Evolutionary conservation across 2,888 invertebrate genomes (phyloP), one percentile per base, ranked within the genome.

Genomic region (Tachina grossa): DNA sequence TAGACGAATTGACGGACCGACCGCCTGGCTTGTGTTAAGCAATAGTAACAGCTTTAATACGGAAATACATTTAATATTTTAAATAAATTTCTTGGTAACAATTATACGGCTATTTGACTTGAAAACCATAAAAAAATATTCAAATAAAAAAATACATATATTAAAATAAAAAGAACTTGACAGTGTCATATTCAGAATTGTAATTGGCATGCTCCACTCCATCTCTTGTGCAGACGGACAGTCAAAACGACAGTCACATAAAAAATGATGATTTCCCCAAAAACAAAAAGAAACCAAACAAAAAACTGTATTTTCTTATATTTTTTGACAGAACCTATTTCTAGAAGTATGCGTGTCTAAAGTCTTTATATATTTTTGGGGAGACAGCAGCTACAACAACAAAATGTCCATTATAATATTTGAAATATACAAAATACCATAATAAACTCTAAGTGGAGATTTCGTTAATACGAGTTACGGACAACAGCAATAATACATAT

Each of bases 181-280:
- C 89, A 89, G 89, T 71, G 79, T 87, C 89, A 88, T 88, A 89
- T 89, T 90, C 88, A 89, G 89, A 89, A 89, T 89, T 89, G 88
- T 90, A 90, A 90, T 90, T 90, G 90, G 89, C 90, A 89, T 90
- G 90, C 89, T 88, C 85, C 88, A 87, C 6, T 31, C 31, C 31
- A 31, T 31, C 31, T 83, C 77, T 43, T 68, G 53, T 39, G 31
- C 31, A 57, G n/a, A n/a, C 9, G 41, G 39, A 81, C 31, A 31
- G 43, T 83, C 78, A 69, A 2, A 45, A 31, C 49, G 41, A 83
- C 85, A 74, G 1, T 14, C n/a, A 14, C 55, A 51, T 41, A 61
- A 71, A 13, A 75, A 57, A 57, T 31, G 47, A 69, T 55, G 11
- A 14, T 66, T n/a, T 11, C 13, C 49, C 31, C n/a, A 13, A 63